A percentile compares a stretch with the other conserved stretches of the same genome.
Conservation (phyloP, 2,797 vertebrate genomes). For the Xenops minutus region DNA sequence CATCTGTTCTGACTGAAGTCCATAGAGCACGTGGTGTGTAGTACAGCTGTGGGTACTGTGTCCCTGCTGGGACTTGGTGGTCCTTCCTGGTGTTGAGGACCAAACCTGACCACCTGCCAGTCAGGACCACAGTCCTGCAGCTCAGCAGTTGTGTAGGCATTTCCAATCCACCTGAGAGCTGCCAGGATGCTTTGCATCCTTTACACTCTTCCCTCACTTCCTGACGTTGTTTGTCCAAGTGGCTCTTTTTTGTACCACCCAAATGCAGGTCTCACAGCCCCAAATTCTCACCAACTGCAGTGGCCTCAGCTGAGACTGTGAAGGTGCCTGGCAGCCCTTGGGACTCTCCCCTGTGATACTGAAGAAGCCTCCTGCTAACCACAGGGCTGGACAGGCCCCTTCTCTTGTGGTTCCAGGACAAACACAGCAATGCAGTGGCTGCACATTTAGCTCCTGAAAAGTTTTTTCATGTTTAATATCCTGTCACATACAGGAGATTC, state of each 20-base stretch:
- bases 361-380: neutral
- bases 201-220: neutral
- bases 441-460: neutral
- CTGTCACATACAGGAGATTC: neutral
- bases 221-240: neutral
- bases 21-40: neutral
- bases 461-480: neutral
- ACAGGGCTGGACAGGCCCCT: neutral
- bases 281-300: neutral
- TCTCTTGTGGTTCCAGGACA: neutral
- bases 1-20: neutral
- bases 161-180: neutral
- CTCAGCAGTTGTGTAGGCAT: neutral
- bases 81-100: neutral
- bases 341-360: neutral
- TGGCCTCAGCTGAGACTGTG: neutral
- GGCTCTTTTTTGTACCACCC: neutral
- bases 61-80: rapidly evolving
- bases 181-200: neutral
- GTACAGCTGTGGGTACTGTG: neutral
- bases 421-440: neutral
- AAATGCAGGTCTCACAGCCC: neutral
- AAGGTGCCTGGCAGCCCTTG: neutral
- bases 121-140: neutral
- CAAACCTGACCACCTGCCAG: neutral